phyloP scores from a whole-genome alignment of 2,797 vertebrate species.

The Octomys mimax region DNA sequence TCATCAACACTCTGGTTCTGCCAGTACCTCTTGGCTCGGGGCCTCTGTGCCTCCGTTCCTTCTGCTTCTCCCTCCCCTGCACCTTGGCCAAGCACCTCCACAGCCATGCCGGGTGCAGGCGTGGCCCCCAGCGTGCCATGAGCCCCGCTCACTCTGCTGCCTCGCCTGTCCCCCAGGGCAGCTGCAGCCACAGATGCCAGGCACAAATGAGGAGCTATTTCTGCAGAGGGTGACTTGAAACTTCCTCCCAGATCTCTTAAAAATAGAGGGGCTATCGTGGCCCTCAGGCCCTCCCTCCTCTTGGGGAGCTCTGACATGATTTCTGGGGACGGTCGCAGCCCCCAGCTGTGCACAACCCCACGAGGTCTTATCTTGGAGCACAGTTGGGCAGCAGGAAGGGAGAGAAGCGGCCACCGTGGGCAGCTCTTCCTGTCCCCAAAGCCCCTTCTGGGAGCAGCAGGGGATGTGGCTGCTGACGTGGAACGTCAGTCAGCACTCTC shows the following conservation, averaged over 20 bases:
- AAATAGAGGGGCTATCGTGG: conserved; percentile 87
- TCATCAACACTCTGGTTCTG: neutral
- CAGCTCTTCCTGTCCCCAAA: conserved; percentile 83
- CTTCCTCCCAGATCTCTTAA: conserved; percentile 85
- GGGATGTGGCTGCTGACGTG: conserved; percentile 81
- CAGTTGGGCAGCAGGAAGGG: conserved; percentile 87
- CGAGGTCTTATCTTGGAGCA: conserved; percentile 86
- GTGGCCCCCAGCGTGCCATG: fast-evolving
- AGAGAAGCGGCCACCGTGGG: conserved; percentile 82
- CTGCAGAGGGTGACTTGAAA: conserved; percentile 82
- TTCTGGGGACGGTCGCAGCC: conserved; percentile 84
- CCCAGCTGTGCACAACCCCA: conserved; percentile 70
- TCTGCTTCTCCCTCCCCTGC: neutral
- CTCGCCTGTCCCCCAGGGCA: neutral
- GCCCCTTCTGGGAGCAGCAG: conserved; percentile 83
- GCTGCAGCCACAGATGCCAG: conserved; percentile 53
- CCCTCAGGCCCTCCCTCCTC: conserved; percentile 83
- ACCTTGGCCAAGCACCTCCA: neutral
- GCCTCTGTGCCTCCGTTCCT: neutral
- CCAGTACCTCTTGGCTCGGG: fast-evolving
- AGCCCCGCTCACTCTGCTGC: neutral
- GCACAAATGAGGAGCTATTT: conserved; percentile 77
- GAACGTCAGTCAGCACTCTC: conserved; percentile 78
- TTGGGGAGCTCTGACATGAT: conserved; percentile 82
- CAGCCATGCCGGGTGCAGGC: neutral